These are phyloP conservation scores for Styela plicata DNA, from an alignment of 23 tunicate genomes.

Conservation along the genomic window DNA sequence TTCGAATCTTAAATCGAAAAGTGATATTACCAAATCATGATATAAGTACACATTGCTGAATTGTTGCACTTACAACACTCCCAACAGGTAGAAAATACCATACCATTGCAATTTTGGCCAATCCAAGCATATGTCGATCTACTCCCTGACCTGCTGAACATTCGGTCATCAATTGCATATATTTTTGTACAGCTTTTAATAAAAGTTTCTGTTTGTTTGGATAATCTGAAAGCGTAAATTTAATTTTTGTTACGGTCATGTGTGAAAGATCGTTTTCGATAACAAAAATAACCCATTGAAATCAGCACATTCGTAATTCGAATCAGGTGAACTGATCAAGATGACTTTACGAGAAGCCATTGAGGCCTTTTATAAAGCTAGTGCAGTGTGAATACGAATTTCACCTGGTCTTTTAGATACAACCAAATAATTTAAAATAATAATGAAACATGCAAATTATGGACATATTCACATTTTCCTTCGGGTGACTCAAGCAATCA, in stretches of 20 bases:
- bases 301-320: background rate
- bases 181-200: conserved; percentile 60
- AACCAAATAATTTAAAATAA: no score
- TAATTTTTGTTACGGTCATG: no score
- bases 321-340: background rate
- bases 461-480: no score
- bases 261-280: no score
- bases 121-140: conserved; percentile 85
- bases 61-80: background rate
- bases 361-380: no score
- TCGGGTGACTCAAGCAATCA: no score
- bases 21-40: no score
- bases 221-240: background rate
- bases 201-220: background rate
- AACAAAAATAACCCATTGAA: background rate
- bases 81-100: background rate
- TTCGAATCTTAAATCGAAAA: background rate
- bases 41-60: no score
- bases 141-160: conserved; percentile 61
- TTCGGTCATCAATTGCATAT: conserved; percentile 53
- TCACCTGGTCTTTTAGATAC: no score
- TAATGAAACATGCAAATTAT: no score
- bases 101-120: conserved; percentile 18
- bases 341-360: background rate
- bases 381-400: no score